Conservation (phyloP, 1,140 invertebrate species). For the Aphelenchoides besseyi region DNA sequence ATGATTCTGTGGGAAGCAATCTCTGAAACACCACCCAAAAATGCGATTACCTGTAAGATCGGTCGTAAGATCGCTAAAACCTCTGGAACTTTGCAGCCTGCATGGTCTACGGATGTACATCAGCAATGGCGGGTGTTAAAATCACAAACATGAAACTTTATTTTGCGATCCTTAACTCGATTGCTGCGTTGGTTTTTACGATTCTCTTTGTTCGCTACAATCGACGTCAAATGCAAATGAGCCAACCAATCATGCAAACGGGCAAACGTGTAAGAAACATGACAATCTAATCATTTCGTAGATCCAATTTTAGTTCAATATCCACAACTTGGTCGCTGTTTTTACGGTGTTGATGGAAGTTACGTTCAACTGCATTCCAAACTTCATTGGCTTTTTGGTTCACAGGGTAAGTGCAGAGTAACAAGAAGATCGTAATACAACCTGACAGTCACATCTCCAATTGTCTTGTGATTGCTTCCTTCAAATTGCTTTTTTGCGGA, state of each 20-base stretch:
- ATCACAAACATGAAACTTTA: neutral
- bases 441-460: too few species aligned
- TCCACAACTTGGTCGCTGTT: neutral
- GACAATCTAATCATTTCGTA: neutral
- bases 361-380: neutral
- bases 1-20: neutral
- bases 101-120: neutral
- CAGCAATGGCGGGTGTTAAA: neutral
- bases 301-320: neutral
- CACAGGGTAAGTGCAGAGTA: neutral
- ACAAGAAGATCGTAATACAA: neutral
- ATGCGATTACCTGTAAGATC: neutral
- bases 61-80: too few species aligned
- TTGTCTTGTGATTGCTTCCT: too few species aligned
- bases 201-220: neutral
- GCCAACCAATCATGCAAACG: neutral
- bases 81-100: conserved; percentile 1
- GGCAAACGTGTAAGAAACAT: neutral
- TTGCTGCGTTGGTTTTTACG: neutral
- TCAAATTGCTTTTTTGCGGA: neutral
- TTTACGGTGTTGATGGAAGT: neutral
- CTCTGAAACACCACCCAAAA: neutral
- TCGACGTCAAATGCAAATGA: neutral
- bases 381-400: neutral
- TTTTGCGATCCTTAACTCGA: neutral